Evolutionary conservation across 2,113 vertebrate genomes (phyloP).

Genomic region (Ancistrus triradiatus): DNA sequence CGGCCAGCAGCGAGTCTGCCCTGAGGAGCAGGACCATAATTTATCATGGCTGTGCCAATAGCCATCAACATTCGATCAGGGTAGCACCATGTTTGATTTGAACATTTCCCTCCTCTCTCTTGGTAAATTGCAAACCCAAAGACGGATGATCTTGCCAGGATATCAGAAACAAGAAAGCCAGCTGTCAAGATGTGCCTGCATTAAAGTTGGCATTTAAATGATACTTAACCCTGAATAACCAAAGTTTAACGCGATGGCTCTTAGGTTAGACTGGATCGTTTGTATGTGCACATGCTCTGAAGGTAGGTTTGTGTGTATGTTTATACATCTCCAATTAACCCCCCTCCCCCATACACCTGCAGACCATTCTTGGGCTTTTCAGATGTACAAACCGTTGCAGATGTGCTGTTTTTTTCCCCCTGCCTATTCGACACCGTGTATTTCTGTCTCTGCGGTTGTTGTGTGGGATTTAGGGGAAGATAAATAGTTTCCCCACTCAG

Average conservation of each 20-base stretch:
- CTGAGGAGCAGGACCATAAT: slow-evolving; percentile 30
- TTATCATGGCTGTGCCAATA: slow-evolving; percentile 45
- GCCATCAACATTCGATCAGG: slow-evolving; percentile 21
- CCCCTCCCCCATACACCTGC: neutral
- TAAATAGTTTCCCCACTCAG: slow-evolving; percentile 41
- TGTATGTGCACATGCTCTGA: neutral
- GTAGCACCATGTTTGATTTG: neutral
- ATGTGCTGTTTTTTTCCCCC: too few species aligned
- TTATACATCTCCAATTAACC: neutral
- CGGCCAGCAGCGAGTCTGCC: slow-evolving; percentile 15
- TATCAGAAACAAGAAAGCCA: neutral
- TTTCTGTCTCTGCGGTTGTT: slow-evolving; percentile 18
- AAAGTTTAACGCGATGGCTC: slow-evolving; percentile 19
- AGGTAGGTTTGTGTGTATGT: neutral
- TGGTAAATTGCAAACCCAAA: neutral
- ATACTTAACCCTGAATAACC: slow-evolving; percentile 20
- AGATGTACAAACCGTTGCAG: slow-evolving; percentile 3
- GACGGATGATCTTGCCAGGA: neutral
- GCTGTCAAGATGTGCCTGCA: slow-evolving; percentile 3
- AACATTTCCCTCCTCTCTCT: slow-evolving; percentile 13
- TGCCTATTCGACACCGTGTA: too few species aligned
- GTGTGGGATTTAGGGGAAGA: slow-evolving; percentile 41
- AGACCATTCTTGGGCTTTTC: slow-evolving; percentile 3
- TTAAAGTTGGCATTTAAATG: slow-evolving; percentile 32
- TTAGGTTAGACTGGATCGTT: neutral